Base-by-base conservation (phyloP, 2,888 invertebrate species). In the Epinotia bilunana region DNA sequence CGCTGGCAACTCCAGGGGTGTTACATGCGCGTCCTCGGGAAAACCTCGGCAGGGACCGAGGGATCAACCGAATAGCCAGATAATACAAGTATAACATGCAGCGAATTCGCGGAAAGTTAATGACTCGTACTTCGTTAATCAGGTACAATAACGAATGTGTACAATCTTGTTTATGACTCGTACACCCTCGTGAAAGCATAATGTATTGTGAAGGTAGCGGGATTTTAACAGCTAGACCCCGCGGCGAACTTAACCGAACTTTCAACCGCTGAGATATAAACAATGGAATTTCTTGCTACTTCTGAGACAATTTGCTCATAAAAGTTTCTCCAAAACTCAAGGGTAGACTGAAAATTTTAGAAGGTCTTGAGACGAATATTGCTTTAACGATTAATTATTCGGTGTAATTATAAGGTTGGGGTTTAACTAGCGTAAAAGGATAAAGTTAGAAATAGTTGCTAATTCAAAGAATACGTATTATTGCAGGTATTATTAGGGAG, bases 191-290 rank as follows among this genome's bases (percentile, higher is more conserved):
- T 6, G 18, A 28, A 33, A 63, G 58, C 49, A 74, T 46, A 74
- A 74, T 74, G 23, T 63, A 70, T 70, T 74, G 58, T 20, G n/a
- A 64, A 64, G 49, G 57, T 70, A 39, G 64, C 18, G 49, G 33
- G 20, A 63, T 70, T 70, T 64, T n/a, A 67, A 43, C 61, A 16
- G 53, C 23, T 28, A 46, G 55, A 60, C 46, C 63, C 57, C 33
- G 58, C 62, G 58, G 63, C 69, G 49, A 69, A 74, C 64, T 70
- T 64, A 70, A 53, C 74, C 69, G 3, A 74, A 74, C 63, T 74
- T 53, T 49, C 69, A 64, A 70, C 69, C 58, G 46, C 62, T 61
- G 70, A 46, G 70, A 58, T 23, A 64, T 60, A 70, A 74, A 74
- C 64, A 74, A 60, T 70, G 64, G 49, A 70, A 58, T 70, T 70